Evolutionary conservation across 2,888 invertebrate genomes (phyloP).

Genomic region (Netelia melanura): DNA sequence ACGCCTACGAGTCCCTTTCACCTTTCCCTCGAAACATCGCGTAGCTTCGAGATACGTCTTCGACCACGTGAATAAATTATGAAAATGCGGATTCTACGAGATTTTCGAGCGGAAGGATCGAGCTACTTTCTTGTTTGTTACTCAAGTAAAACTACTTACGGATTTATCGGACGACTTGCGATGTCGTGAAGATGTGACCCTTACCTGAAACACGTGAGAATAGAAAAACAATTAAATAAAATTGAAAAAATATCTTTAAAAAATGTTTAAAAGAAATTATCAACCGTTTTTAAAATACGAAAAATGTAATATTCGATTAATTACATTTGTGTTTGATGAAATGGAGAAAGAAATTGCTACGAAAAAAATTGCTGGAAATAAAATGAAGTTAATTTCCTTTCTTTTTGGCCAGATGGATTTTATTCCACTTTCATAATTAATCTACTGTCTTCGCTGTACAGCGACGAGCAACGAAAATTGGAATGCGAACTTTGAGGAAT

Average conservation of each 20-base stretch:
- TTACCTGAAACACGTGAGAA: slow-evolving; percentile 59
- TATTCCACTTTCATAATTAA: too few species aligned
- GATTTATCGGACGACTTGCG: slow-evolving; percentile 46
- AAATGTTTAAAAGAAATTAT: background rate
- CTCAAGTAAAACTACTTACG: slow-evolving; percentile 53
- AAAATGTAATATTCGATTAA: too few species aligned
- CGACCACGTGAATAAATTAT: slow-evolving; percentile 12
- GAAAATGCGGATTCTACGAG: background rate
- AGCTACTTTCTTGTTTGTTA: slow-evolving; percentile 25
- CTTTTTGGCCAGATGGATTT: too few species aligned
- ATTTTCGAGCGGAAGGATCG: background rate
- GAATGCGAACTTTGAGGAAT: too few species aligned
- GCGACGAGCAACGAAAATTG: too few species aligned
- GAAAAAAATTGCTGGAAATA: too few species aligned
- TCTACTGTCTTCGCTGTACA: too few species aligned
- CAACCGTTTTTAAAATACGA: too few species aligned
- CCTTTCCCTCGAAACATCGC: slow-evolving; percentile 12
- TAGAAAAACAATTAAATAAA: background rate
- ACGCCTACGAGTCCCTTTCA: slow-evolving; percentile 33
- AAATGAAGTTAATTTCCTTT: too few species aligned
- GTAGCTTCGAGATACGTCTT: background rate
- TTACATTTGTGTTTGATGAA: too few species aligned
- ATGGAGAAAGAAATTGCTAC: too few species aligned
- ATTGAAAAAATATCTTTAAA: background rate
- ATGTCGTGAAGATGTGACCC: slow-evolving; percentile 54